These are phyloP conservation scores for Neotragus moschatus DNA, from an alignment of 2,113 vertebrate species.

Conservation along the genomic window DNA sequence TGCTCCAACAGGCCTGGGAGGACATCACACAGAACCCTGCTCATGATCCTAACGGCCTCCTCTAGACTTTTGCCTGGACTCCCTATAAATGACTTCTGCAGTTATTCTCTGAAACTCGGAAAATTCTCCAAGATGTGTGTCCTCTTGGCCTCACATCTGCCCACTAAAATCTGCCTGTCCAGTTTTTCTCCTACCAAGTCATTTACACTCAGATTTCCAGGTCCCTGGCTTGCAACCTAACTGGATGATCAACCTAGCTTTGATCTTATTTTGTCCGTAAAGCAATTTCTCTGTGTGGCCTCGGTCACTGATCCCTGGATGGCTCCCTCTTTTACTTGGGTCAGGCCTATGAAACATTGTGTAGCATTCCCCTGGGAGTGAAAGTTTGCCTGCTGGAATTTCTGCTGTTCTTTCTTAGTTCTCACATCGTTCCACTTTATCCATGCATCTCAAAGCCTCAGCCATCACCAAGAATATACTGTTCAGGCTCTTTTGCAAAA, in stretches of 20 bases:
- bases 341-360: not conserved
- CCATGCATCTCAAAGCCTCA: not conserved
- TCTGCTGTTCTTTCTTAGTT: not conserved
- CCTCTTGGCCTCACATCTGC: not conserved
- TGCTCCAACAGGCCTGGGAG: too few species aligned
- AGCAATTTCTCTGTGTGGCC: not conserved
- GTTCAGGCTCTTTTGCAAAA: not conserved
- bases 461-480: rapidly evolving
- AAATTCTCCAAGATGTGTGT: not conserved
- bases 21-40: too few species aligned
- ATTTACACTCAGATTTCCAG: not conserved
- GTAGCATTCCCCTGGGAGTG: not conserved
- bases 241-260: not conserved
- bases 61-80: not conserved
- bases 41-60: not conserved
- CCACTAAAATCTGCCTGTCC: not conserved
- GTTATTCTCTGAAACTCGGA: not conserved
- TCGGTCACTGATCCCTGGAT: rapidly evolving
- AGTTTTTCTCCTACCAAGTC: not conserved
- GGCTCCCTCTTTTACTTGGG: not conserved
- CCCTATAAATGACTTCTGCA: not conserved
- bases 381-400: not conserved
- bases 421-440: not conserved
- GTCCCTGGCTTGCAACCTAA: not conserved
- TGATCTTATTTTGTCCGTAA: not conserved